Evolutionary conservation across 2,113 vertebrate genomes (phyloP), one percentile per base, ranked within the genome.

Genomic region (Anseranas semipalmata): DNA sequence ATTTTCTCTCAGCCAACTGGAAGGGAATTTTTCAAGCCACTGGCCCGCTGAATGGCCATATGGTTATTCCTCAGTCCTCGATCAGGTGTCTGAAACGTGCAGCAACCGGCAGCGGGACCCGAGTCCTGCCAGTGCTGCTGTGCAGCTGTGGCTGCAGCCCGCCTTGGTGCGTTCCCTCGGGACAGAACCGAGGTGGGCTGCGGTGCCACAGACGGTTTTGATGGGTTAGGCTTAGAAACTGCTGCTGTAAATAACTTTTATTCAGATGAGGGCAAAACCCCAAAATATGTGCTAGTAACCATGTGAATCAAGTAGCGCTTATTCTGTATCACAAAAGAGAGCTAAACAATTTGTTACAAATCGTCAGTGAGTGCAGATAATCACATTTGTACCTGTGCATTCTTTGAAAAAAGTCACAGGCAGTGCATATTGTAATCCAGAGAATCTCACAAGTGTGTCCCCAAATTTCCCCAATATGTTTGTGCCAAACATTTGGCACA

Each of bases 241-340:
- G 55, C 75, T 37, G 62, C 48, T 72, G 63, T 60, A 22, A 37
- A 68, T 15, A 39, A 4, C 52, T 58, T 60, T 53, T 45, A 3
- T 8, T 66, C 46, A 8, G 33, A 11, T 37, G 33, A 72, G 52
- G 77, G 55, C 70, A 66, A 43, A 12, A 15, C 56, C 74, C 73
- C 20, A 1, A 41, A 5, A 5, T 28, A 10, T 3, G 1, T 4
- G 45, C 1, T 6, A 24, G 80, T 10, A 39, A 2, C 46, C 6
- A 0, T 1, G 9, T 12, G 79, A 37, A 56, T 13, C 12, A 2
- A 77, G 53, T 46, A 35, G 39, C 12, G 5, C 10, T 20, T 30
- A 32, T 60, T 16, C 46, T 41, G 33, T 12, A 27, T 7, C 48
- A 3, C 53, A 15, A 25, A 15, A 68, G 21, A 65, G 59, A 77